Conservation (phyloP, 2,797 vertebrate genomes). For the Pelobates cultripes region DNA sequence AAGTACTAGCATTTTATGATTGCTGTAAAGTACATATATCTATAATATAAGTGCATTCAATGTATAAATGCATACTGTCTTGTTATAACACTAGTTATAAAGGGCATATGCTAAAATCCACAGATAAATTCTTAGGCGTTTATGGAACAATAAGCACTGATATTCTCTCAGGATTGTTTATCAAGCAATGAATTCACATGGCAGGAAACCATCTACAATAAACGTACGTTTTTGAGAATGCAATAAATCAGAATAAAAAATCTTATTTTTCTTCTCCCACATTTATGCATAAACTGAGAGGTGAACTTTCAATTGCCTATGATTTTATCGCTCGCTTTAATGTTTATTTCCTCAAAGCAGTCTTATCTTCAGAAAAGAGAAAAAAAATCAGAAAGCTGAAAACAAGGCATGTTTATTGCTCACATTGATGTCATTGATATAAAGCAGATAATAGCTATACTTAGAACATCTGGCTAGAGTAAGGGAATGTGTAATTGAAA, state of each 20-base stretch:
- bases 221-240: constrained; percentile 15
- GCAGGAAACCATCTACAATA: constrained; percentile 25
- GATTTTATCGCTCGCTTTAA: constrained; percentile 32
- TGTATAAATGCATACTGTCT: neutral
- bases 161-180: neutral
- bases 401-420: constrained; percentile 53
- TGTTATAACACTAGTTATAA: neutral
- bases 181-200: constrained; percentile 22
- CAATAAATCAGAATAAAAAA: constrained; percentile 36
- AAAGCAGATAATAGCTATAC: constrained; percentile 47
- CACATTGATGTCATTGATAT: constrained; percentile 51
- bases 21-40: too few relatives aligned
- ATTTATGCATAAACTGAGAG: constrained; percentile 26
- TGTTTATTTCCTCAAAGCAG: constrained; percentile 37
- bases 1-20: too few relatives aligned
- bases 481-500: constrained; percentile 48
- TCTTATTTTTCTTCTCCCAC: constrained; percentile 38
- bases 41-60: neutral
- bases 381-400: constrained; percentile 36
- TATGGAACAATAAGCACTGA: neutral
- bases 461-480: constrained; percentile 49
- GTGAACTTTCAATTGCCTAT: constrained; percentile 44
- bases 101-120: neutral
- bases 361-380: constrained; percentile 42
- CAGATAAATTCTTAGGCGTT: neutral